Percentiles rank a stretch among this genome's conserved stretches.
Evolutionary conservation across 2,797 vertebrate genomes (phyloP).

Genomic region (Diplodus sargus): DNA sequence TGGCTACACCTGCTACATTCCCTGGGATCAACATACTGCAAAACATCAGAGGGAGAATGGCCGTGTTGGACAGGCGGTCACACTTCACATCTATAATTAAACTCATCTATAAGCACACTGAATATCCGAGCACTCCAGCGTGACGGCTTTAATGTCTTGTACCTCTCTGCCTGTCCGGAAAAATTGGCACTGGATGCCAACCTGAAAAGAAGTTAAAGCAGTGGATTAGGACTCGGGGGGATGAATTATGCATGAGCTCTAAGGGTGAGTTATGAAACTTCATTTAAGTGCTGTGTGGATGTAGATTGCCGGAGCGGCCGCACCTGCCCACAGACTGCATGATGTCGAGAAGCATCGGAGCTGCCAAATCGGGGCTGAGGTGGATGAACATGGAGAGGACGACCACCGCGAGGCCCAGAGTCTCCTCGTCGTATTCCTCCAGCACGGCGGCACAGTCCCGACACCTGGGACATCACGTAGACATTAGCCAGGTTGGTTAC

Average conservation of each 20-base stretch:
- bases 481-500: conserved; percentile 1
- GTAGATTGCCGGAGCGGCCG: conserved; percentile 48
- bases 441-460: conserved; percentile 97
- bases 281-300: conserved; percentile 68
- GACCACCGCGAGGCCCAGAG: conserved; percentile 93
- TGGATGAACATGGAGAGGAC: conserved; percentile 98
- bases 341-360: conserved; percentile 96
- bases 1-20: conserved; percentile 97
- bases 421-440: conserved; percentile 99
- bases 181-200: conserved; percentile 96
- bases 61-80: conserved; percentile 43
- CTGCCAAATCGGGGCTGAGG: conserved; percentile 96
- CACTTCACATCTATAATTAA: conserved; percentile 63
- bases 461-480: conserved; percentile 84
- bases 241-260: conserved; percentile 77
- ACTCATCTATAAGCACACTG: conserved; percentile 40
- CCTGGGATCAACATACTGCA: conserved; percentile 98
- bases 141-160: conserved; percentile 64
- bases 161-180: conserved; percentile 99
- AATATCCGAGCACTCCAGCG: conserved; percentile 34
- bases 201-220: conserved; percentile 84
- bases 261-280: conserved; percentile 68
- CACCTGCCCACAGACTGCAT: conserved; percentile 99
- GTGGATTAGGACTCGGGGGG: conserved; percentile 53
- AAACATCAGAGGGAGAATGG: conserved; percentile 58